A percentile compares a stretch with the other conserved stretches of the same genome.
These are phyloP conservation scores for Drosophila greeni DNA, from an alignment of 2,888 invertebrate species.

Conservation along the genomic window DNA sequence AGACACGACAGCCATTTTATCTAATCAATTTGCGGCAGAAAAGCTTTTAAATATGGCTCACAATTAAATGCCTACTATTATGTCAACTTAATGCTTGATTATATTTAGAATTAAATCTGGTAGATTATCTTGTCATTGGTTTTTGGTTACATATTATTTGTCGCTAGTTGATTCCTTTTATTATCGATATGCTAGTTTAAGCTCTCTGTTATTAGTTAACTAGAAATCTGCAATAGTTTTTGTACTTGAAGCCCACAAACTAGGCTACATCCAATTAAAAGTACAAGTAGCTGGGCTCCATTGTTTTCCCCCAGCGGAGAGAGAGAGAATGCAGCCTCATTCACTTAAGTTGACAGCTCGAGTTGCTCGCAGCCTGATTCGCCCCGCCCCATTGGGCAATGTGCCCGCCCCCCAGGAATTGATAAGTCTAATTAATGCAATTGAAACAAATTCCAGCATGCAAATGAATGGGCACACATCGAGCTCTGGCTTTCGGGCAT, in stretches of 20 bases:
- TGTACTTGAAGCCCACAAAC: background rate
- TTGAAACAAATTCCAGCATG: constrained; percentile 59
- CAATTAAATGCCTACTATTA: background rate
- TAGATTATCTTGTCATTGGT: constrained; percentile 3
- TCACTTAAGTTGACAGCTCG: constrained; percentile 25
- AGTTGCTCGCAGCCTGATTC: constrained; percentile 2
- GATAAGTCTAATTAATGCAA: constrained; percentile 67
- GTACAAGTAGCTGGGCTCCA: background rate
- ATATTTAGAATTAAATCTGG: background rate
- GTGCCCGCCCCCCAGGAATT: constrained; percentile 2
- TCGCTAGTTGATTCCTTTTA: background rate
- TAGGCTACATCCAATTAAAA: constrained; percentile 3
- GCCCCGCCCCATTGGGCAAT: constrained; percentile 9
- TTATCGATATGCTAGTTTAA: too few relatives aligned
- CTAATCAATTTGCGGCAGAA: constrained; percentile 1
- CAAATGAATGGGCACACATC: constrained; percentile 39
- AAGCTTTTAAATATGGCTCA: background rate
- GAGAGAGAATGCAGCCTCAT: constrained; percentile 3
- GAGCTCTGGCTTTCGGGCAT: constrained; percentile 33
- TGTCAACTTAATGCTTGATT: background rate
- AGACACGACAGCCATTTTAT: constrained; percentile 1
- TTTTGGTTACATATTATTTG: background rate
- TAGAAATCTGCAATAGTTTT: background rate
- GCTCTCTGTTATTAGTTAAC: background rate
- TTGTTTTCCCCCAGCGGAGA: background rate